Conservation (phyloP, 2,888 invertebrate genomes). For the Bombylius major region DNA sequence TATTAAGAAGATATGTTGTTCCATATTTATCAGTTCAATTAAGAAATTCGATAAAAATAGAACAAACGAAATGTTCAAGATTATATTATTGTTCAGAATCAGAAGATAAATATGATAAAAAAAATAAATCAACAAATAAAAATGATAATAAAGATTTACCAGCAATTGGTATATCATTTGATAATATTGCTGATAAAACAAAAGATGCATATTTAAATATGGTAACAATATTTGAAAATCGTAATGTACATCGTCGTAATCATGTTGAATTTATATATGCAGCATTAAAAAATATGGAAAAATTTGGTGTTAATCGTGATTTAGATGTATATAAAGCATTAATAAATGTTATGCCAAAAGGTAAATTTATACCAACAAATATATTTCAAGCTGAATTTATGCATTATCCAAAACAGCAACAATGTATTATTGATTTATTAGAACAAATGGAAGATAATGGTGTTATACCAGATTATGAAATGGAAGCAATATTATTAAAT, state of each 20-base stretch:
- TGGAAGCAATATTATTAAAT: conserved; percentile 67
- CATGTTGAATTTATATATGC: conserved; percentile 92
- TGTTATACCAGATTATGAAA: conserved; percentile 83
- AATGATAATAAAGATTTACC: neutral
- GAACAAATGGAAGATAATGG: conserved; percentile 93
- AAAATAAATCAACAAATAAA: neutral
- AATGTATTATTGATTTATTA: conserved; percentile 78
- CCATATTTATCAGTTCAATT: neutral
- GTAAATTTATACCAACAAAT: conserved; percentile 71
- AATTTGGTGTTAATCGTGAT: conserved; percentile 79
- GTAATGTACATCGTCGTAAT: conserved; percentile 59
- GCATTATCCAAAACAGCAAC: conserved; percentile 94
- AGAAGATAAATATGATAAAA: neutral
- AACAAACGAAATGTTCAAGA: neutral
- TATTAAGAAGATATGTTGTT: neutral
- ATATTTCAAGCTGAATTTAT: conserved; percentile 77
- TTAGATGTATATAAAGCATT: conserved; percentile 75
- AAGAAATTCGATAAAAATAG: neutral
- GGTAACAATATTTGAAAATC: conserved; percentile 58
- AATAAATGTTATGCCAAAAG: conserved; percentile 77
- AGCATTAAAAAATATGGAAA: conserved; percentile 76
- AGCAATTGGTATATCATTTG: neutral
- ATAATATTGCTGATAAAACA: neutral
- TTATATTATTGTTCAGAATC: neutral
- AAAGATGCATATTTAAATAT: conserved; percentile 59